These are phyloP conservation scores for Tachina grossa DNA, from an alignment of 2,888 invertebrate genomes.

Conservation along the genomic window DNA sequence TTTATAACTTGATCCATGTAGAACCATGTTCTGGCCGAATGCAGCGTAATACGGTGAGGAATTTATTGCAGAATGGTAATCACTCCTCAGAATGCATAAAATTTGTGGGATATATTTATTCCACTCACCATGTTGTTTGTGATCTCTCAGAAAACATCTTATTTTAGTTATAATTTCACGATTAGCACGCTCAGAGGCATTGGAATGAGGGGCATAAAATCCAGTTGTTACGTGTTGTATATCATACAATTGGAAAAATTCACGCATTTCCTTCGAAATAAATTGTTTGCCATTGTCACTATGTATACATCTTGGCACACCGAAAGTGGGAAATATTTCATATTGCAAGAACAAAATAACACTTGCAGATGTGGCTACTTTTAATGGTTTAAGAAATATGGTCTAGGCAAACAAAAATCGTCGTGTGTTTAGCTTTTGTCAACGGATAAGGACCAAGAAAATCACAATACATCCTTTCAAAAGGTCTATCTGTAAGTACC, in stretches of 20 bases:
- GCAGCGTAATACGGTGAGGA: background rate
- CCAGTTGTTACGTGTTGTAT: background rate
- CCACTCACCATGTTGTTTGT: background rate
- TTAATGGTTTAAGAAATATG: conserved; percentile 18
- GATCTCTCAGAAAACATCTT: background rate
- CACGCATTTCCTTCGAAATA: background rate
- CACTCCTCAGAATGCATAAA: background rate
- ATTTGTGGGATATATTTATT: conserved; percentile 5
- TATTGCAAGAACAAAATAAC: conserved; percentile 1
- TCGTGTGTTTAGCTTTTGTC: background rate
- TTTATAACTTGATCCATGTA: background rate
- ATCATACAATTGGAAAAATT: background rate
- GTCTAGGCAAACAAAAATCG: background rate
- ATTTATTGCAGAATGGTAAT: background rate
- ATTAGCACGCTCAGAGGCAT: background rate
- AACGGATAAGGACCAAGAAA: background rate
- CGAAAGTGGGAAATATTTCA: conserved; percentile 27
- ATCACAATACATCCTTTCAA: background rate
- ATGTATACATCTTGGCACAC: background rate
- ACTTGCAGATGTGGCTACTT: conserved; percentile 3
- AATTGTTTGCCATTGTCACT: background rate
- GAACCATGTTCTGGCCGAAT: background rate
- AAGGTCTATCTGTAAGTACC: too few relatives aligned
- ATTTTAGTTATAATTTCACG: background rate
- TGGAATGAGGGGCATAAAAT: background rate